A percentile compares a stretch with the other conserved stretches of the same genome.
These are phyloP conservation scores for Brachyrhaphis roseni DNA, from an alignment of 2,797 vertebrate species.

Conservation along the genomic window DNA sequence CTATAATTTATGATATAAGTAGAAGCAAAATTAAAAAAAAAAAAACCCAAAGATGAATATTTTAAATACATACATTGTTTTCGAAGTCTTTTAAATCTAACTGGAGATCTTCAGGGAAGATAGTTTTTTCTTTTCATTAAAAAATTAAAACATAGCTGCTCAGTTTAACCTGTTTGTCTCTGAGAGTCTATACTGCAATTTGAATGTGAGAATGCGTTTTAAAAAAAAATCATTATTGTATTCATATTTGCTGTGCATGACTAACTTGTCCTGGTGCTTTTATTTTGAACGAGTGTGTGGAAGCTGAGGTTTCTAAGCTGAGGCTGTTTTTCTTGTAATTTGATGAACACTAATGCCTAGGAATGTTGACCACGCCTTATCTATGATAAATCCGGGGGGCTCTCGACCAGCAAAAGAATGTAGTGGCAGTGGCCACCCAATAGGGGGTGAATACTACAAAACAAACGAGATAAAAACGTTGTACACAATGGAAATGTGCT, in stretches of 20 bases:
- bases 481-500: background rate
- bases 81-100: background rate
- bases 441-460: background rate
- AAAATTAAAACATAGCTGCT: background rate
- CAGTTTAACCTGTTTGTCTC: background rate
- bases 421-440: background rate
- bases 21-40: no score
- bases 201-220: background rate
- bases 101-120: background rate
- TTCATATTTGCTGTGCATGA: background rate
- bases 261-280: background rate
- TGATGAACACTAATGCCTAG: background rate
- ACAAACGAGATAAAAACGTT: background rate
- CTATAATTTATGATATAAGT: no score
- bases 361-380: conserved; percentile 9
- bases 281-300: background rate
- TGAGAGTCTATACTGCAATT: background rate
- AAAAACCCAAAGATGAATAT: background rate
- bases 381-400: background rate
- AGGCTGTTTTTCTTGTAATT: background rate
- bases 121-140: background rate
- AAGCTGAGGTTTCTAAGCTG: background rate
- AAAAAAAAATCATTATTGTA: background rate
- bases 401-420: background rate
- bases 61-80: background rate